Evolutionary conservation across 92 coral and sea anemone species (phyloP).

Genomic region (Chrysogorgia sp.): DNA sequence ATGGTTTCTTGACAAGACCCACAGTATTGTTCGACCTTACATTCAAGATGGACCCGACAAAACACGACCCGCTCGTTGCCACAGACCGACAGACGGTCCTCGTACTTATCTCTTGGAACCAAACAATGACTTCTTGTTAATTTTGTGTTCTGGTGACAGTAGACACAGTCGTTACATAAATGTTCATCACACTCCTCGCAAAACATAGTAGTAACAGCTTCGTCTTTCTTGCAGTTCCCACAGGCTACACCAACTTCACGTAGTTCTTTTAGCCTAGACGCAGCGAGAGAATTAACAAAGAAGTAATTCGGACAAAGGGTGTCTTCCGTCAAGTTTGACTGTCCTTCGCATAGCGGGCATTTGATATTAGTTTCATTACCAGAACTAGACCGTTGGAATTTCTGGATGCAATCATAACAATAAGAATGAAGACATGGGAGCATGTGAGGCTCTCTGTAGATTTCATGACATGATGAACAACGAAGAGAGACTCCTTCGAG

Average conservation of each 20-base stretch:
- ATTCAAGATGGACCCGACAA: not conserved
- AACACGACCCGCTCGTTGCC: slow-evolving; percentile 10
- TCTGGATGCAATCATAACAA: slow-evolving; percentile 12
- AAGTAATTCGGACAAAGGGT: slow-evolving; percentile 7
- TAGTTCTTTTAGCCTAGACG: not conserved
- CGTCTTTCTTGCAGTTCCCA: slow-evolving; percentile 15
- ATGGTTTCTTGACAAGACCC: slow-evolving; percentile 20
- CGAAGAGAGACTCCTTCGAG: slow-evolving; percentile 7
- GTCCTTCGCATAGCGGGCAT: slow-evolving; percentile 5
- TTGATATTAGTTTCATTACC: slow-evolving; percentile 1
- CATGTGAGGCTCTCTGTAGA: slow-evolving; percentile 7
- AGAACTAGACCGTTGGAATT: not conserved
- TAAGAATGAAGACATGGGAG: slow-evolving; percentile 30
- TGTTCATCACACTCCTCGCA: slow-evolving; percentile 34
- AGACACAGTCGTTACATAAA: slow-evolving; percentile 17
- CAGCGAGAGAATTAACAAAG: not conserved
- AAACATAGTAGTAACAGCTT: not conserved
- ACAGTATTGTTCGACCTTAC: slow-evolving; percentile 23
- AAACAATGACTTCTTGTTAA: slow-evolving; percentile 14
- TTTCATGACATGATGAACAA: slow-evolving; percentile 22
- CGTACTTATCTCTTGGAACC: not conserved
- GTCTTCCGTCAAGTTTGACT: not conserved
- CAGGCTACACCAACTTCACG: not conserved
- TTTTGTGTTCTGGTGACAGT: slow-evolving; percentile 40
- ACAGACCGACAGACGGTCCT: slow-evolving; percentile 2